A percentile compares a stretch with the other conserved stretches of the same genome.
Evolutionary conservation across 2,888 invertebrate species (phyloP).

Genomic region (Ormia ochracea): DNA sequence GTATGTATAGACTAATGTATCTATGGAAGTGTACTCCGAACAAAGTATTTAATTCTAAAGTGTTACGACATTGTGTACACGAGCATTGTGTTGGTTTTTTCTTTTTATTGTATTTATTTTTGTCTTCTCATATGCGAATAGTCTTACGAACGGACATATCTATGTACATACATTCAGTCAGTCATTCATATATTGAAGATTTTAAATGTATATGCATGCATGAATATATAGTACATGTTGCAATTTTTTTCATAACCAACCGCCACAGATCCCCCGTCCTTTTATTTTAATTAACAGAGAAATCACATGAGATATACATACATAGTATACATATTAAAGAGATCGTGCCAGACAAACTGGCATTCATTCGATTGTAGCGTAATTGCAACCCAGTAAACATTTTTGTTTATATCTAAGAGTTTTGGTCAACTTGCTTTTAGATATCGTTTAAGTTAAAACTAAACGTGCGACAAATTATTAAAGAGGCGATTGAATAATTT

Average conservation of each 20-base stretch:
- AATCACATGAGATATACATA: slow-evolving; percentile 57
- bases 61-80: slow-evolving; percentile 50
- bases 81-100: slow-evolving; percentile 34
- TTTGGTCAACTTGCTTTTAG: background rate
- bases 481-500: too few relatives aligned
- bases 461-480: too few relatives aligned
- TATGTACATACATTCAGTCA: slow-evolving; percentile 18
- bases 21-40: slow-evolving; percentile 4
- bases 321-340: too few relatives aligned
- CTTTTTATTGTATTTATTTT: background rate
- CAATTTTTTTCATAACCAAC: slow-evolving; percentile 6
- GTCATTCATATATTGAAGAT: background rate
- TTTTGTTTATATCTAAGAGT: background rate
- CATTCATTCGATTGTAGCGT: slow-evolving; percentile 55
- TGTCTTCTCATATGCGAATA: background rate
- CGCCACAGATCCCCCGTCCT: background rate
- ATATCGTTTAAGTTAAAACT: too few relatives aligned
- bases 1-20: background rate
- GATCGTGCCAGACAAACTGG: slow-evolving; percentile 64
- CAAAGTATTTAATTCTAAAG: slow-evolving; percentile 34
- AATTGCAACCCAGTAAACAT: slow-evolving; percentile 36
- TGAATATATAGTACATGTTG: background rate
- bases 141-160: too few relatives aligned
- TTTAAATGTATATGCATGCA: too few relatives aligned
- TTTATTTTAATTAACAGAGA: slow-evolving; percentile 43